Conservation (phyloP, 53 echinoderm and acorn worm genomes). For the Zoroaster sp. region DNA sequence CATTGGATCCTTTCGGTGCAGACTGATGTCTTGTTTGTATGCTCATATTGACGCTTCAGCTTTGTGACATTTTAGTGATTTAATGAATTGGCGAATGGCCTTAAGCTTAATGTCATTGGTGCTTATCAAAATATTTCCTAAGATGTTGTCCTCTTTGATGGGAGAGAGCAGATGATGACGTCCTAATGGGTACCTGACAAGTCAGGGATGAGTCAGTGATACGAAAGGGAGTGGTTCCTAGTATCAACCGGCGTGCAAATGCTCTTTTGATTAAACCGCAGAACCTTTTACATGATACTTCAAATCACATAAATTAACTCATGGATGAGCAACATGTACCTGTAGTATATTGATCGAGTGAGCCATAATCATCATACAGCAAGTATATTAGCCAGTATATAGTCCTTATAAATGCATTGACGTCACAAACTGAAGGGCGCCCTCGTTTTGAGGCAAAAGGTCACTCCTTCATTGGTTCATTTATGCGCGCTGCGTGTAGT, state of each 20-base stretch:
- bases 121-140: background rate
- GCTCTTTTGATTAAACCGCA: background rate
- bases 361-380: too few species aligned
- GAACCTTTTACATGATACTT: background rate
- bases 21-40: too few species aligned
- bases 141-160: background rate
- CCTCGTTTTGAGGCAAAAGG: too few species aligned
- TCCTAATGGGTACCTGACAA: background rate
- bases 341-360: too few species aligned
- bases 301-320: background rate
- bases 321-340: background rate
- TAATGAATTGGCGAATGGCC: background rate
- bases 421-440: too few species aligned
- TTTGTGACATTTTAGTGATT: background rate
- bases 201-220: background rate
- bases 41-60: background rate
- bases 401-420: too few species aligned
- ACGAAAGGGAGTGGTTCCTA: background rate
- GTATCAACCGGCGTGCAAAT: background rate
- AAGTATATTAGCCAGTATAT: too few species aligned
- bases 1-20: too few species aligned
- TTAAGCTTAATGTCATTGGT: background rate
- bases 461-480: too few species aligned
- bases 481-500: too few species aligned
- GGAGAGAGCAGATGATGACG: background rate